Conservation (phyloP, 2,113 vertebrate genomes). For the Misgurnus anguillicaudatus region DNA sequence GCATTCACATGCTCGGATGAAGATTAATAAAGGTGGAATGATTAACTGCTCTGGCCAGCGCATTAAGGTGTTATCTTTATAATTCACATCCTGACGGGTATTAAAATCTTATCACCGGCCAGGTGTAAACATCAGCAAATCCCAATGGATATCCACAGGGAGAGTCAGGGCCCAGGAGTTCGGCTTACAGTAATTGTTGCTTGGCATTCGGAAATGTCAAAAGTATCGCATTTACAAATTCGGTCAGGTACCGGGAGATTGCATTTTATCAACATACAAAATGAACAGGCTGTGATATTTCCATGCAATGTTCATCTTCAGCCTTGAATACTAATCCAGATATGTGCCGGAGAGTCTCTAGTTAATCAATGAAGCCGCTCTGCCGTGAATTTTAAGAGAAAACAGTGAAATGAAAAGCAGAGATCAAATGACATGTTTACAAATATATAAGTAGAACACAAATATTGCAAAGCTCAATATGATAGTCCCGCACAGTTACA, state of each 20-base stretch:
- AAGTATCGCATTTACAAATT: constrained; percentile 66
- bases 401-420: constrained; percentile 28
- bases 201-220: constrained; percentile 72
- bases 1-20: not conserved
- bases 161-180: constrained; percentile 33
- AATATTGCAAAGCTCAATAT: too few species aligned
- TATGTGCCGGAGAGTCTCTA: constrained; percentile 45
- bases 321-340: constrained; percentile 59
- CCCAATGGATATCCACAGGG: constrained; percentile 10
- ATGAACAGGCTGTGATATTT: constrained; percentile 64
- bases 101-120: constrained; percentile 49
- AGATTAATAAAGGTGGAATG: constrained; percentile 28
- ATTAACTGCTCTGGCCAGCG: not conserved
- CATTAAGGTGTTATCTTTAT: constrained; percentile 3
- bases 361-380: constrained; percentile 46
- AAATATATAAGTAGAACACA: not conserved
- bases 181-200: constrained; percentile 48
- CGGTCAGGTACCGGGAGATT: constrained; percentile 65
- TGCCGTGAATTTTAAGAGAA: constrained; percentile 31
- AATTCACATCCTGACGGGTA: constrained; percentile 31
- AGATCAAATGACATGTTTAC: constrained; percentile 24
- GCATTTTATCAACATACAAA: constrained; percentile 72
- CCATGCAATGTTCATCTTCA: constrained; percentile 56
- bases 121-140: constrained; percentile 46
- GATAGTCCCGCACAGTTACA: too few species aligned